Evolutionary conservation across 2,797 vertebrate species (phyloP).

Genomic region (Manis crassicaudata): DNA sequence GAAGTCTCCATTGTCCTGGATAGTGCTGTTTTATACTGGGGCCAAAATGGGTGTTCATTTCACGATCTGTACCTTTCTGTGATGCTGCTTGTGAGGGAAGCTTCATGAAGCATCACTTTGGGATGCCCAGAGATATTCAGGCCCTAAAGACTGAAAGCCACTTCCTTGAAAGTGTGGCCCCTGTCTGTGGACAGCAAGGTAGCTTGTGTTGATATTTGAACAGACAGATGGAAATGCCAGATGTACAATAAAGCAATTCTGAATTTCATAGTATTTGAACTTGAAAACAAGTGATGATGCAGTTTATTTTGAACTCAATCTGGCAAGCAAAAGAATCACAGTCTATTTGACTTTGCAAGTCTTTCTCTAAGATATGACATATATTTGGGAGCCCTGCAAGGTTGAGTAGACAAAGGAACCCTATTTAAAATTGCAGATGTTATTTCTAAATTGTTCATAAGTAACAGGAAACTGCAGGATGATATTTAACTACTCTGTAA

Average conservation of each 20-base stretch:
- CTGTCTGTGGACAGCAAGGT: neutral
- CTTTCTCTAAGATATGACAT: conserved; percentile 42
- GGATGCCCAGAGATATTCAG: neutral
- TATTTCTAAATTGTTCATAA: conserved; percentile 82
- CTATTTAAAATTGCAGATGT: conserved; percentile 77
- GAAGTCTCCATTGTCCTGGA: neutral
- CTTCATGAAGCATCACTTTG: neutral
- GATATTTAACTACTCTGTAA: conserved; percentile 82
- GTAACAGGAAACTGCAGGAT: conserved; percentile 77
- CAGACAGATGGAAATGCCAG: neutral
- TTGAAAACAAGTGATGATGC: neutral
- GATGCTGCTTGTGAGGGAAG: neutral
- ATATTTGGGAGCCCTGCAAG: conserved; percentile 16
- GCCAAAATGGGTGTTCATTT: neutral
- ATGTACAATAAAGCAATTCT: neutral
- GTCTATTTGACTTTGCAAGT: conserved; percentile 55
- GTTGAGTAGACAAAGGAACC: conserved; percentile 71
- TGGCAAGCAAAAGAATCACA: neutral
- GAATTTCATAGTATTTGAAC: neutral
- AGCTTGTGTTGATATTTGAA: neutral
- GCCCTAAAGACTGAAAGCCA: neutral
- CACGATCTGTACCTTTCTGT: neutral
- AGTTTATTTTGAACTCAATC: neutral
- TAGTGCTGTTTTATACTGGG: neutral
- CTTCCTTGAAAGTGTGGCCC: neutral